Percentiles rank a stretch among this genome's conserved stretches.
phyloP scores from a whole-genome alignment of 2,888 invertebrate genomes.

The Lithophane leautieri region DNA sequence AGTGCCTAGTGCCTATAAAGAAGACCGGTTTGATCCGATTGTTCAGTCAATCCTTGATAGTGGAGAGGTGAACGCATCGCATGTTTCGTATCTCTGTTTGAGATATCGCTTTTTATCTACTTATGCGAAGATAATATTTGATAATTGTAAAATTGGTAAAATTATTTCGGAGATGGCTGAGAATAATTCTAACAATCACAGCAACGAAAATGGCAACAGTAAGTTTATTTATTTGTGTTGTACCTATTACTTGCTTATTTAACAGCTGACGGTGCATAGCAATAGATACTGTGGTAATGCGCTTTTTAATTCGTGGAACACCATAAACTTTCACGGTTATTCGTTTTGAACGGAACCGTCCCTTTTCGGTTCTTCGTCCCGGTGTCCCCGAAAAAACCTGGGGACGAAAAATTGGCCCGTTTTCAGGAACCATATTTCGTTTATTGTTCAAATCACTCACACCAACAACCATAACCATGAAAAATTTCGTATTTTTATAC shows the following conservation, averaged over 20 bases:
- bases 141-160: neutral
- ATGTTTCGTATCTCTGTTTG: neutral
- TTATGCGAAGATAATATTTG: constrained; percentile 16
- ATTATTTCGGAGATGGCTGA: constrained; percentile 56
- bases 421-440: too few species aligned
- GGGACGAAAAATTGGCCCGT: too few species aligned
- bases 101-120: constrained; percentile 32
- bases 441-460: too few species aligned
- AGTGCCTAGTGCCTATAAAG: too few species aligned
- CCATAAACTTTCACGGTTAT: neutral
- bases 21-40: constrained; percentile 25
- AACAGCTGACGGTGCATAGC: constrained; percentile 6
- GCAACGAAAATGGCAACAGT: constrained; percentile 43
- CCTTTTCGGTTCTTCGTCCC: too few species aligned
- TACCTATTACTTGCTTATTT: neutral
- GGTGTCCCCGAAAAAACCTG: too few species aligned
- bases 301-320: constrained; percentile 16
- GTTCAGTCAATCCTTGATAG: constrained; percentile 56
- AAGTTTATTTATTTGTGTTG: constrained; percentile 34
- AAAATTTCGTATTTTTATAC: too few species aligned
- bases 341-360: too few species aligned
- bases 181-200: constrained; percentile 48
- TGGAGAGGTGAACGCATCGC: constrained; percentile 5
- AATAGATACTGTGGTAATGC: too few species aligned
- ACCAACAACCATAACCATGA: too few species aligned